These are phyloP conservation scores for Stegophylla sp. DNA, from an alignment of 2,888 invertebrate species.

Conservation along the genomic window DNA sequence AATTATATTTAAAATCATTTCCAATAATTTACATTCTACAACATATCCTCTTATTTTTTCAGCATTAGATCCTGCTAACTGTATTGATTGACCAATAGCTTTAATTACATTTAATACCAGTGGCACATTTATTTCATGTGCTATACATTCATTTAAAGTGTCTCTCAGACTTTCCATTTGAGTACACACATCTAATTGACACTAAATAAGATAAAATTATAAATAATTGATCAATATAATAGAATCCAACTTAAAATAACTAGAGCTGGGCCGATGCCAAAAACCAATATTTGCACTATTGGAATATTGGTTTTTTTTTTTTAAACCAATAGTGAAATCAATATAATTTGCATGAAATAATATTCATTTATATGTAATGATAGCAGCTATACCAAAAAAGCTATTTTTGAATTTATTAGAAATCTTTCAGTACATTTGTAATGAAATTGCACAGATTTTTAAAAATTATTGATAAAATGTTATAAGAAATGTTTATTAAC, in stretches of 20 bases:
- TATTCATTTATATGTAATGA: too few relatives aligned
- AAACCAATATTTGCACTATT: too few relatives aligned
- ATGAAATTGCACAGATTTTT: too few relatives aligned
- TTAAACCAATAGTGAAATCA: too few relatives aligned
- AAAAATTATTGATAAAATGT: too few relatives aligned
- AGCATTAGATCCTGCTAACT: conserved; percentile 36
- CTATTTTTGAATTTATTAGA: too few relatives aligned
- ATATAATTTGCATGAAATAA: too few relatives aligned
- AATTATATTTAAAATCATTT: conserved; percentile 37
- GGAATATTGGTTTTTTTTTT: too few relatives aligned
- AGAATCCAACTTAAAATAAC: not conserved
- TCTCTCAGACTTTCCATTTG: conserved; percentile 55
- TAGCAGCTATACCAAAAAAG: too few relatives aligned
- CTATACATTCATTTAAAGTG: conserved; percentile 46
- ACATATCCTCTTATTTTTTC: conserved; percentile 32
- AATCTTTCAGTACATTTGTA: too few relatives aligned
- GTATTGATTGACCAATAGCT: conserved; percentile 54
- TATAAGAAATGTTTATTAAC: too few relatives aligned
- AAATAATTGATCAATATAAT: conserved; percentile 29
- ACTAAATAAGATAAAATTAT: conserved; percentile 23
- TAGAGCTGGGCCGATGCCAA: too few relatives aligned
- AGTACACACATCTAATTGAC: conserved; percentile 49
- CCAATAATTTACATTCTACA: conserved; percentile 52
- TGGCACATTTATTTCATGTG: conserved; percentile 40
- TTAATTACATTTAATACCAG: conserved; percentile 46